These are phyloP conservation scores for Pseudanteris insignis DNA, from an alignment of 2,888 invertebrate species.

Conservation along the genomic window DNA sequence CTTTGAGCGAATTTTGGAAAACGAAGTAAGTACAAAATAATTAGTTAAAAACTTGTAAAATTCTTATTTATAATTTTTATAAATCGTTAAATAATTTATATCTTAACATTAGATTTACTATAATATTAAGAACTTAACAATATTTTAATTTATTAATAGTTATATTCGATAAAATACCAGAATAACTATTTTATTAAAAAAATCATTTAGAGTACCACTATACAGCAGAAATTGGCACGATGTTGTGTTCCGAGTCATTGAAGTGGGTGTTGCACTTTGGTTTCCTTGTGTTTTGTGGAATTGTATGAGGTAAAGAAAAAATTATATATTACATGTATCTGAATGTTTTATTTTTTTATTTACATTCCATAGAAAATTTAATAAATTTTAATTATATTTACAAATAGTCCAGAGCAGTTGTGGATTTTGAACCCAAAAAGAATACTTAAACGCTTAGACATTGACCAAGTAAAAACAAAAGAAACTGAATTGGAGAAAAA, in stretches of 20 bases:
- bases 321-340: too few species aligned
- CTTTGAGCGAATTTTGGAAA: slow-evolving; percentile 92
- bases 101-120: too few species aligned
- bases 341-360: neutral
- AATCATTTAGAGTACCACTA: slow-evolving; percentile 81
- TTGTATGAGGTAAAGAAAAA: slow-evolving; percentile 76
- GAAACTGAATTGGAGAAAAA: slow-evolving; percentile 62
- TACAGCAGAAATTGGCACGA: slow-evolving; percentile 93
- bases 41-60: too few species aligned
- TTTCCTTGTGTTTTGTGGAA: slow-evolving; percentile 97
- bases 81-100: too few species aligned
- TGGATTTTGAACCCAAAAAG: slow-evolving; percentile 94
- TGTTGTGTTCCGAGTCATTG: slow-evolving; percentile 87
- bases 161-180: too few species aligned
- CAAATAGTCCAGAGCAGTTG: slow-evolving; percentile 78
- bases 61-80: too few species aligned
- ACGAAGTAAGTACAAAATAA: slow-evolving; percentile 88
- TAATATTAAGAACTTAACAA: too few species aligned
- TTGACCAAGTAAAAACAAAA: slow-evolving; percentile 58
- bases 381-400: neutral
- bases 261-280: slow-evolving; percentile 94
- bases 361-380: neutral
- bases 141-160: too few species aligned
- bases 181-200: slow-evolving; percentile 2
- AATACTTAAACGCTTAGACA: slow-evolving; percentile 74